phyloP scores from a whole-genome alignment of 2,113 vertebrate species.

The Suricata suricatta region DNA sequence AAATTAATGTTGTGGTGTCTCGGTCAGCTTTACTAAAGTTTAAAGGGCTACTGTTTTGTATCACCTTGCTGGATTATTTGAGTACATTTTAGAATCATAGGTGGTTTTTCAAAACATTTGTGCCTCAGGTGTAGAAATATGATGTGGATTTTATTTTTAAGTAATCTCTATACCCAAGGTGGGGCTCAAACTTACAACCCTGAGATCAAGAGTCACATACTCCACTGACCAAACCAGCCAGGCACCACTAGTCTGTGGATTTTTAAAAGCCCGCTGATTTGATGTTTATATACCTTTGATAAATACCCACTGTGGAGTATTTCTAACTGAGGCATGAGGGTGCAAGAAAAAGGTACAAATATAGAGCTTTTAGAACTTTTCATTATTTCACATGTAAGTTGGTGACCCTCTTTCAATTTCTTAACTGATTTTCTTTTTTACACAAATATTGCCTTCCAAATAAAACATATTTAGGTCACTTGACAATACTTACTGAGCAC shows the following conservation, averaged over 20 bases:
- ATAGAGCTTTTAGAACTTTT: not conserved
- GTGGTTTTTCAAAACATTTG: not conserved
- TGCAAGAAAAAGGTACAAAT: not conserved
- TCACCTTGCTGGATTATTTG: not conserved
- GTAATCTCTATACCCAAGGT: no score
- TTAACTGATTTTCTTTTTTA: not conserved
- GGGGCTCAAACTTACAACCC: no score
- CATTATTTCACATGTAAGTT: not conserved
- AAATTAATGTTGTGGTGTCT: not conserved
- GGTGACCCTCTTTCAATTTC: not conserved
- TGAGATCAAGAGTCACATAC: no score
- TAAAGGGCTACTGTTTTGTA: not conserved
- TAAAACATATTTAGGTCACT: slow-evolving; percentile 12
- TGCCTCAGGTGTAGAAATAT: not conserved
- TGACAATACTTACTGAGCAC: not conserved
- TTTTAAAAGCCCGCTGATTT: not conserved
- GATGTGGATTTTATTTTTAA: not conserved
- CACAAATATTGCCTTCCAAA: not conserved
- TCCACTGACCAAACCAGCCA: no score
- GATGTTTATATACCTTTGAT: not conserved
- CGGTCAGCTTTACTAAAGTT: not conserved
- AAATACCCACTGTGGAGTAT: not conserved
- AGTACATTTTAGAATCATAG: not conserved
- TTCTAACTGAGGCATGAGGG: not conserved
- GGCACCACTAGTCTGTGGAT: not conserved